These are phyloP conservation scores for Parauchenoglanis punctatus DNA, from an alignment of 2,797 vertebrate genomes.

Conservation along the genomic window DNA sequence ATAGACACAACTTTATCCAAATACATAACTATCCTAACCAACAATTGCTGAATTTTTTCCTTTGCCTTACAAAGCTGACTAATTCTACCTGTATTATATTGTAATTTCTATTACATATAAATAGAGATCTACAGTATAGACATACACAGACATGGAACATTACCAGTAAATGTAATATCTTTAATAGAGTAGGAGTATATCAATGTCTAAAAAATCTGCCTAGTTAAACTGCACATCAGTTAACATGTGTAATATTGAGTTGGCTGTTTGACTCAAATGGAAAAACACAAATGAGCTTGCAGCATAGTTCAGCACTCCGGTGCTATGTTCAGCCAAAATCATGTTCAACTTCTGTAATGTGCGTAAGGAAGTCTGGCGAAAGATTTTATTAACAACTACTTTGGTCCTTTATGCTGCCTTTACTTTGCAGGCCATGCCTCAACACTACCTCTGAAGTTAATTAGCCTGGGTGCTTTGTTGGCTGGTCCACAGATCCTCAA, in stretches of 20 bases:
- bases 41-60: conserved; percentile 55
- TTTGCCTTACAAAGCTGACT: not conserved
- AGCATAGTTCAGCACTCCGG: not conserved
- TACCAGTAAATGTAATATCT: not conserved
- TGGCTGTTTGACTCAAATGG: not conserved
- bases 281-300: not conserved
- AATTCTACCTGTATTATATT: not conserved
- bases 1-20: conserved; percentile 1
- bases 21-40: not conserved
- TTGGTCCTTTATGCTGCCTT: conserved; percentile 72
- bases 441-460: conserved; percentile 80
- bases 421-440: conserved; percentile 71
- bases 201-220: not conserved
- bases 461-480: conserved; percentile 74
- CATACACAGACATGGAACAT: not conserved
- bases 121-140: not conserved
- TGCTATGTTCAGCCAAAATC: not conserved
- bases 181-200: not conserved
- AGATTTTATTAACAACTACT: conserved; percentile 59
- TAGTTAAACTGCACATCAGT: not conserved
- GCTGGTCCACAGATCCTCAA: conserved; percentile 71
- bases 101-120: not conserved
- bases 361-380: not conserved
- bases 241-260: not conserved
- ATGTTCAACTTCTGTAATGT: not conserved